phyloP scores from a whole-genome alignment of 2,113 vertebrate genomes.

The Myodes glareolus region DNA sequence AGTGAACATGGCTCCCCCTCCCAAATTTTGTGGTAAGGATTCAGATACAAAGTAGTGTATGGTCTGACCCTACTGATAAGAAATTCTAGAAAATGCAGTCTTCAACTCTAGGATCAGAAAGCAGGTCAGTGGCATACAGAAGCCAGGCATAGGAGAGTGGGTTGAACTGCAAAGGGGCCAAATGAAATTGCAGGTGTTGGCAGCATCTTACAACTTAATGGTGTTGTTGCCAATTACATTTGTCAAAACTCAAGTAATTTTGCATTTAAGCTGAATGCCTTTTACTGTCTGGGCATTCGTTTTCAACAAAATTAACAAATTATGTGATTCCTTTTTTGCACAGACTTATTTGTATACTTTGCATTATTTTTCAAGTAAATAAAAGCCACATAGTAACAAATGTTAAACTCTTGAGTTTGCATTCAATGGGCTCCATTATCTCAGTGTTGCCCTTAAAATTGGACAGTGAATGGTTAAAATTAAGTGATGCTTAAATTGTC shows the following conservation, averaged over 20 bases:
- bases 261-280: not conserved
- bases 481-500: not conserved
- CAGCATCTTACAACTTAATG: not conserved
- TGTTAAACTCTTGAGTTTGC: not conserved
- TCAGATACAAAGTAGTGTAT: not conserved
- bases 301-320: not conserved
- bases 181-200: not conserved
- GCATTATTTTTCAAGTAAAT: not conserved
- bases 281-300: not conserved
- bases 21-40: not conserved
- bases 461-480: not conserved
- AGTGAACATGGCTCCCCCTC: not conserved
- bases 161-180: not conserved
- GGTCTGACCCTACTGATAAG: not conserved
- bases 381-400: not conserved
- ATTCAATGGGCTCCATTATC: not conserved
- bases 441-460: not conserved
- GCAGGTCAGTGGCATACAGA: not conserved
- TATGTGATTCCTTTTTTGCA: not conserved
- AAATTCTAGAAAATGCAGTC: not conserved
- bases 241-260: not conserved
- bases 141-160: not conserved
- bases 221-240: not conserved
- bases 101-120: not conserved
- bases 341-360: not conserved